Evolutionary conservation across 2,888 invertebrate species (phyloP).

Genomic region (Troglohyphantes excavatus): DNA sequence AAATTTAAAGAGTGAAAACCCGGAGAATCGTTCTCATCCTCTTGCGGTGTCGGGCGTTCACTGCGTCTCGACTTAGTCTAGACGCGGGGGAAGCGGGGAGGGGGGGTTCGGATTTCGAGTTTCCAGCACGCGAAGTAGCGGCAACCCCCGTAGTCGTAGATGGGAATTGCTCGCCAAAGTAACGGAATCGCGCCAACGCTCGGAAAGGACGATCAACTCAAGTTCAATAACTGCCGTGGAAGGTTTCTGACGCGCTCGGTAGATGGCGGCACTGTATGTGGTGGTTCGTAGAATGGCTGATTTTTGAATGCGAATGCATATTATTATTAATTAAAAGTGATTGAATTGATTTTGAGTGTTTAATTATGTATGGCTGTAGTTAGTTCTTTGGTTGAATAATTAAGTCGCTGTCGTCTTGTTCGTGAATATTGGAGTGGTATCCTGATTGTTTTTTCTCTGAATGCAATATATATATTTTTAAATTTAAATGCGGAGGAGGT

Average conservation of each 20-base stretch:
- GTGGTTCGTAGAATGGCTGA: neutral
- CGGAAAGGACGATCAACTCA: conserved; percentile 48
- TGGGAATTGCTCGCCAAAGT: conserved; percentile 37
- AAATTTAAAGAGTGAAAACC: too few relatives aligned
- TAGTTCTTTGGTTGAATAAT: too few relatives aligned
- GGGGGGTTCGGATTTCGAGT: conserved; percentile 62
- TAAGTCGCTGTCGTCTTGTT: too few relatives aligned
- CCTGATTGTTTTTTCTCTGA: too few relatives aligned
- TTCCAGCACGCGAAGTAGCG: conserved; percentile 65
- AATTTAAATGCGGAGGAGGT: too few relatives aligned
- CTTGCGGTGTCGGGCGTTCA: conserved; percentile 57
- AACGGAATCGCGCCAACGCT: conserved; percentile 38
- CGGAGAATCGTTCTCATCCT: too few relatives aligned
- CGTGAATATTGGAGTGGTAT: too few relatives aligned
- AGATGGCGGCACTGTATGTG: conserved; percentile 59
- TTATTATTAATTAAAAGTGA: too few relatives aligned
- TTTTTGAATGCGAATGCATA: too few relatives aligned
- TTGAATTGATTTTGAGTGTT: too few relatives aligned
- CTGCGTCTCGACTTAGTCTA: conserved; percentile 73
- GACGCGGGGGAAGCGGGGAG: conserved; percentile 41
- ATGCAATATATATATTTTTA: too few relatives aligned
- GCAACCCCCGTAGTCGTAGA: conserved; percentile 53
- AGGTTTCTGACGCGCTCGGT: neutral
- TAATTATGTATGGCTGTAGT: too few relatives aligned
- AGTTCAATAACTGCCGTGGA: conserved; percentile 64